phyloP scores from a whole-genome alignment of 2,113 vertebrate genomes.

The Ciconia maguari region DNA sequence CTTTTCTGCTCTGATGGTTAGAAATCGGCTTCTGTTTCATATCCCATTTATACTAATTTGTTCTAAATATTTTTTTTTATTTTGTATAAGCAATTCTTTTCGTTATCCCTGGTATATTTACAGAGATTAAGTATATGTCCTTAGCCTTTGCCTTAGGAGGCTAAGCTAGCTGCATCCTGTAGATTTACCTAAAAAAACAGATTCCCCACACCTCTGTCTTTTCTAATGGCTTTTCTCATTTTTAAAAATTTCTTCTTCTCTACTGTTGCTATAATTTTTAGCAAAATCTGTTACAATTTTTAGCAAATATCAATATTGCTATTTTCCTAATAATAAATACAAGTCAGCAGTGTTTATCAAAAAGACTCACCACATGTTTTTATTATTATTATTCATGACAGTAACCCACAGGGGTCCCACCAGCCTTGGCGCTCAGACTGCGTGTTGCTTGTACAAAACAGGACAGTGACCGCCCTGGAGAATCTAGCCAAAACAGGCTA shows the following conservation, averaged over 20 bases:
- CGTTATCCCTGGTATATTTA: not conserved
- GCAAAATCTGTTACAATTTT: not conserved
- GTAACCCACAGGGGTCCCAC: not conserved
- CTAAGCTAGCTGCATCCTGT: not conserved
- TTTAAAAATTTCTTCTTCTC: not conserved
- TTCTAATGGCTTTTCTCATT: not conserved
- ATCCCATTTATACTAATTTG: not conserved
- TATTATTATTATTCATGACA: not conserved
- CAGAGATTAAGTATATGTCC: not conserved
- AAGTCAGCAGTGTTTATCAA: not conserved
- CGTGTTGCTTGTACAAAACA: not conserved
- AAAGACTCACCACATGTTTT: not conserved
- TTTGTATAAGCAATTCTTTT: not conserved
- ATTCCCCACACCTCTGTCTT: not conserved
- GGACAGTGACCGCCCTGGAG: not conserved
- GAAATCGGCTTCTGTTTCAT: not conserved
- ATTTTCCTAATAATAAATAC: not conserved
- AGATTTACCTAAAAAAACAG: not conserved
- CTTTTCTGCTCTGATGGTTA: not conserved
- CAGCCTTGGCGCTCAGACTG: not conserved
- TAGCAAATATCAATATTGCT: not conserved
- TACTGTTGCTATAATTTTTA: not conserved
- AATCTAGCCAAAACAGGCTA: not conserved
- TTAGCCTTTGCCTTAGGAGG: not conserved
- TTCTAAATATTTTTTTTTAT: not conserved